Base-by-base conservation (phyloP, 2,113 vertebrate species). In the Gorsachius goisagi region DNA sequence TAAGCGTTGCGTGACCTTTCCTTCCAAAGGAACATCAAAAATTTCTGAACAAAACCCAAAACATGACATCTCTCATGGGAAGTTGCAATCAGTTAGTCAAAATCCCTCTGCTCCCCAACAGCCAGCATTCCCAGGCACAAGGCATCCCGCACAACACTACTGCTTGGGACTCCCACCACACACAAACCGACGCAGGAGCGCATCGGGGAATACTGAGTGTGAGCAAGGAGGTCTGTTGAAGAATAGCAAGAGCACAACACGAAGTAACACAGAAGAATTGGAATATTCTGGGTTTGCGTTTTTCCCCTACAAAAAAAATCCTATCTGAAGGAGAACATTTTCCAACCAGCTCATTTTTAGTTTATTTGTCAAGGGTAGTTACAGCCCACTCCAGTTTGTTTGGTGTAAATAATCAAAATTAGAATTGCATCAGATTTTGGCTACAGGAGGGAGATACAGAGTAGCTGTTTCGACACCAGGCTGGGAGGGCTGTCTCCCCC, bases 341-440 rank as follows among this genome's bases (percentile, higher is more conserved):
- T 85, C 90, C 73, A 88, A 37, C 27, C 45, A 85, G 49, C 9
- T 92, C 13, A 52, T 47, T 85, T 58, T 15, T 8, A 77, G 41
- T 73, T 84, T 90, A 41, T 77, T 82, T 88, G 39, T 62, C 44
- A 47, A 53, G 39, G 69, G 78, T 12, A 81, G 60, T 32, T 72
- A 45, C 49, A 87, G 76, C 47, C 64, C 44, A 39, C 56, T 56
- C 47, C 13, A 8, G 30, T 82, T 93, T 12, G 9, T 89, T 89
- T 93, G 87, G 76, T 2, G 3, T 59, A 89, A 86, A 89, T 78
- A 95, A 91, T 20, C 20, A 75, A 52, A 85, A 72, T 45, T 28
- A 84, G 86, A 90, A 90, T 90, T 95, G 87, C 94, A 92, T 94
- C 95, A 95, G 89, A 80, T 63, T 82, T 80, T 97, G 94, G 95